Percentiles rank a stretch among this genome's conserved stretches.
These are phyloP conservation scores for Alexandromys fortis DNA, from an alignment of 2,113 vertebrate species.

Conservation along the genomic window DNA sequence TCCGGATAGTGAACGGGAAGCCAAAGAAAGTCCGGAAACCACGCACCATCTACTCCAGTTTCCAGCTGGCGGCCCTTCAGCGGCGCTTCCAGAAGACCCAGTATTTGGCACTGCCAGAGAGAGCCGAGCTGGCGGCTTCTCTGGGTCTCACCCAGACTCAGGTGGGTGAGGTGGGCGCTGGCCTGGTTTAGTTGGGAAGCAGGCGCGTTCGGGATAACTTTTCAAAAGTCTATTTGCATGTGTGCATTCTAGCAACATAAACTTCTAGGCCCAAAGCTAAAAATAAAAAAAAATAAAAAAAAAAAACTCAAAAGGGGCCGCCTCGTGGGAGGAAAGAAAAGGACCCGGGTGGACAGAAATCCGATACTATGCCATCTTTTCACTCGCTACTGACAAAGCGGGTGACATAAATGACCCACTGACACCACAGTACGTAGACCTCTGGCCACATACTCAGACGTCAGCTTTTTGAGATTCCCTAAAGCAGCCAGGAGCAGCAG, in stretches of 20 bases:
- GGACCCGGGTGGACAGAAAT: constrained; percentile 9
- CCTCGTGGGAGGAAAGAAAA: not conserved
- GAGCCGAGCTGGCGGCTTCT: constrained; percentile 97
- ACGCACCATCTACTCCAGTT: constrained; percentile 98
- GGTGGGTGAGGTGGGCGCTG: constrained; percentile 82
- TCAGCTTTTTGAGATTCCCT: not conserved
- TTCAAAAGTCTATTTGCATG: not conserved
- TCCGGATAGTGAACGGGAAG: constrained; percentile 98
- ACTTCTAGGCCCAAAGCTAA: not conserved
- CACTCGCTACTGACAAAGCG: not conserved
- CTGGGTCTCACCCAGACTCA: constrained; percentile 98
- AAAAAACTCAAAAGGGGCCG: not conserved
- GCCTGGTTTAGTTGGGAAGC: not conserved
- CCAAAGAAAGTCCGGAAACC: constrained; percentile 99
- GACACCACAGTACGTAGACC: not conserved
- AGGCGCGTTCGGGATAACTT: not conserved
- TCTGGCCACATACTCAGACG: not conserved
- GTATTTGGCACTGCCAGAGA: constrained; percentile 96
- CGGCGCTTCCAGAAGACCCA: constrained; percentile 98
- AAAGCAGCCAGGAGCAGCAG: not conserved
- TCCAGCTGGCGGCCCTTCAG: constrained; percentile 97
- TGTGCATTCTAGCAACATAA: not conserved
- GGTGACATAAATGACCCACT: not conserved
- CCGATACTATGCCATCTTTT: not conserved
- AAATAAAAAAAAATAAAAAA: not conserved